Percentiles rank a stretch among this genome's conserved stretches.
Conservation (phyloP, 2,113 vertebrate species). For the Felis catus region DNA sequence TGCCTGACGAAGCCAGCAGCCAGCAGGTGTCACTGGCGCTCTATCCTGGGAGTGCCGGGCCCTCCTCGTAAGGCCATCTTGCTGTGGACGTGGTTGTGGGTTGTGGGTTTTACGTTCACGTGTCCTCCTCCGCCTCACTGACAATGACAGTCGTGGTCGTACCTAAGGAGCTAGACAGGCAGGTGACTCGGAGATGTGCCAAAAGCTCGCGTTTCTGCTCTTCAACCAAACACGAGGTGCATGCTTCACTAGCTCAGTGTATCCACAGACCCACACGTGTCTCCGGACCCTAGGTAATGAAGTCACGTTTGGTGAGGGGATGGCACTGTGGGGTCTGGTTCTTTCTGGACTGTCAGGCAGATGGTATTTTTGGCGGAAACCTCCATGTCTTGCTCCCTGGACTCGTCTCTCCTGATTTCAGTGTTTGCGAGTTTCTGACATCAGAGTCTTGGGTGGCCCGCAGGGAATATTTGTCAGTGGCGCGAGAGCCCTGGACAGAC, state of each 20-base stretch:
- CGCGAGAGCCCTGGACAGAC: not conserved
- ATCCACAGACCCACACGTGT: accelerated
- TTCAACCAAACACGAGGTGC: not conserved
- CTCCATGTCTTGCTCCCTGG: not conserved
- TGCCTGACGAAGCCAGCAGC: not conserved
- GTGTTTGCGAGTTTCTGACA: not conserved
- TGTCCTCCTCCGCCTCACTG: not conserved
- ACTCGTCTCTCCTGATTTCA: not conserved
- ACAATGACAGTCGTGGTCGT: not conserved
- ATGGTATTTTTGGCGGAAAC: accelerated
- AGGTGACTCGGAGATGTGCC: not conserved
- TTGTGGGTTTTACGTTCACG: not conserved
- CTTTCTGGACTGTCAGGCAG: not conserved
- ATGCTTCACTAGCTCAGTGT: no score
- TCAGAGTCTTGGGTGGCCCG: no score
- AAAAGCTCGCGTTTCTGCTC: not conserved
- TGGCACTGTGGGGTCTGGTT: no score
- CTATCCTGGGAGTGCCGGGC: accelerated
- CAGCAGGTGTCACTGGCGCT: constrained; percentile 79
- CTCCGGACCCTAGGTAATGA: no score
- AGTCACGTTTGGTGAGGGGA: accelerated
- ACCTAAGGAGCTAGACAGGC: not conserved
- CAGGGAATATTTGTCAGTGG: no score
- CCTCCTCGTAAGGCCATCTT: accelerated
- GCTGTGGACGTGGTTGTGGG: accelerated